Evolutionary conservation across 64 coral and sea anemone genomes (phyloP).

Genomic region (Cladopsammia gracilis): DNA sequence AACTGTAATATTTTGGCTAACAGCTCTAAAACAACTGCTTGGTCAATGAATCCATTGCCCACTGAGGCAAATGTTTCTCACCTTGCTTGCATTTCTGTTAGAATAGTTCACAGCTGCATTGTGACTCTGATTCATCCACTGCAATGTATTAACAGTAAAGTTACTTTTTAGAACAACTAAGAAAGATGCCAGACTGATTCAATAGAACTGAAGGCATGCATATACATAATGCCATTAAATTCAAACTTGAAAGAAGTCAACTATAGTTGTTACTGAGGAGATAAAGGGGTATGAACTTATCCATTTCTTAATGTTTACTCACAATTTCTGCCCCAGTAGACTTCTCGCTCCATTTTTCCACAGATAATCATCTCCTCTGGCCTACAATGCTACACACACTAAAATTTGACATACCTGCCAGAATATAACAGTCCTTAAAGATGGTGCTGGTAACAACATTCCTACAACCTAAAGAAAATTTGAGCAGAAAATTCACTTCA

Average conservation of each 20-base stretch:
- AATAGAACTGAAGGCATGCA: no score
- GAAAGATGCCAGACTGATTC: neutral
- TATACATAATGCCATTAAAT: no score
- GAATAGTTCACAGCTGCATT: slow-evolving; percentile 98
- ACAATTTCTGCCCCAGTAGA: no score
- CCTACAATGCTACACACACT: no score
- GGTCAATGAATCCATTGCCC: no score
- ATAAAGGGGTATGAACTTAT: no score
- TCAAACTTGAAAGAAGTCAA: no score
- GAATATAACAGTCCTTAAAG: slow-evolving; percentile 94
- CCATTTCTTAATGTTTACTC: no score
- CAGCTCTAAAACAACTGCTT: no score
- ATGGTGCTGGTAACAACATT: slow-evolving; percentile 92
- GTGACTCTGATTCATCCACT: slow-evolving; percentile 99
- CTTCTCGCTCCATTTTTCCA: neutral
- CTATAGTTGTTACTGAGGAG: no score
- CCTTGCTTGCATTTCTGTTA: slow-evolving; percentile 95
- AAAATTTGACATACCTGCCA: slow-evolving; percentile 85
- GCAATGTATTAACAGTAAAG: neutral
- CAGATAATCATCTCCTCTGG: no score
- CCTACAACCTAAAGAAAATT: slow-evolving; percentile 83
- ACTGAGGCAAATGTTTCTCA: neutral
- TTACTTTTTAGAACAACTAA: neutral
- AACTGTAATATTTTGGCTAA: no score
- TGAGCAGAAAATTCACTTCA: neutral